These are phyloP conservation scores for Folsomia manolachei DNA, from an alignment of 2,888 invertebrate genomes.

Conservation along the genomic window DNA sequence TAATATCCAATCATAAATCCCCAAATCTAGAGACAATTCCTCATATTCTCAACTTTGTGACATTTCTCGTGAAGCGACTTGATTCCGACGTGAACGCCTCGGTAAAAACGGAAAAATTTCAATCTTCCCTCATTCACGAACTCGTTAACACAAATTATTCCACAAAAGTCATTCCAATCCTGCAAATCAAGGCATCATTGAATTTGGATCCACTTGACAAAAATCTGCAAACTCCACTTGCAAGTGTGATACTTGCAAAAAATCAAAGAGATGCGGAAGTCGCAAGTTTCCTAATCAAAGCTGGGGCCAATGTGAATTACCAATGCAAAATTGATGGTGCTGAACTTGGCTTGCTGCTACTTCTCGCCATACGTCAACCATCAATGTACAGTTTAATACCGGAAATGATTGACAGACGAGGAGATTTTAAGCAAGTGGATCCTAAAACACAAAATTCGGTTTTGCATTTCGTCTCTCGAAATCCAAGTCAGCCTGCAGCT, in stretches of 20 bases:
- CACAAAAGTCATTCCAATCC: conserved; percentile 16
- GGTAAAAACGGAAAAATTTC: conserved; percentile 15
- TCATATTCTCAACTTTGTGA: conserved; percentile 17
- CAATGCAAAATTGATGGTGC: conserved; percentile 19
- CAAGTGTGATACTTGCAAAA: conserved; percentile 51
- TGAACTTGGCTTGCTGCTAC: conserved; percentile 19
- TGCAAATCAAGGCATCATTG: conserved; percentile 28
- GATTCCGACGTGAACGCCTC: conserved; percentile 33
- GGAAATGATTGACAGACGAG: conserved; percentile 41
- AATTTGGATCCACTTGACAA: conserved; percentile 34
- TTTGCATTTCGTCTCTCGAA: conserved; percentile 37
- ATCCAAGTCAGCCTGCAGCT: conserved; percentile 22
- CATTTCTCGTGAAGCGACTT: conserved; percentile 33
- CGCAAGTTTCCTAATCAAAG: conserved; percentile 35
- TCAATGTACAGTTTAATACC: conserved; percentile 27
- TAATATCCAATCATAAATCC: conserved; percentile 1
- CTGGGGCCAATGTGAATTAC: conserved; percentile 46
- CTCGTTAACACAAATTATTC: conserved; percentile 4
- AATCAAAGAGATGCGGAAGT: neutral
- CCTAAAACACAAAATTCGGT: conserved; percentile 36
- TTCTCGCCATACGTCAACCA: conserved; percentile 20
- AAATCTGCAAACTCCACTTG: conserved; percentile 52
- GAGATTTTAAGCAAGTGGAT: conserved; percentile 28
- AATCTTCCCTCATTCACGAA: conserved; percentile 28
- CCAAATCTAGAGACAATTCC: neutral